Evolutionary conservation across 2,113 vertebrate genomes (phyloP), one percentile per base, ranked within the genome.

Genomic region (Telmatochromis sp.): DNA sequence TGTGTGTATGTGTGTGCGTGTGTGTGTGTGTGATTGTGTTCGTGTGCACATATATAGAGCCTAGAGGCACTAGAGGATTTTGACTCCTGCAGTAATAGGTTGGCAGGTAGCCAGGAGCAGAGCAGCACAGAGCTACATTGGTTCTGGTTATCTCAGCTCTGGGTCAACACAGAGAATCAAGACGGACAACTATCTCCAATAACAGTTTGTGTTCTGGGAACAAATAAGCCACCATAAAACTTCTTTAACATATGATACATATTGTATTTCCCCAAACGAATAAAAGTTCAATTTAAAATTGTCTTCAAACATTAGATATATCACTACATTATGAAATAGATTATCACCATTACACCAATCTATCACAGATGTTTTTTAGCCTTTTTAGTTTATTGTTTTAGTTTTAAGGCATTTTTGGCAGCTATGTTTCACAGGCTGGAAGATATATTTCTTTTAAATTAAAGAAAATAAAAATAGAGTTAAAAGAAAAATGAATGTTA

Each of bases 71-170:
- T 28, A 82, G 80, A 85, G 89, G 87, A 88, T 91, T 93, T 82
- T 89, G 82, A 91, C 88, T 91, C 83, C 65, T 92, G 89, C 87
- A 89, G 75, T 91, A 91, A 94, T 89, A 87, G 51, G 86, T 86
- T 89, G 91, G 92, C 91, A 75, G 47, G 19, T 37, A 3, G 89
- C 92, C 91, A 92, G 79, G 47, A 88, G 42, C 85, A 65, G 17
- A 82, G 21, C 90, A 88, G 54, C n/a, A n/a, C 80, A 47, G 84
- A 26, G 47, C 82, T 37, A 23, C 65, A 89, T 55, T 23, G 81
- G 65, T 78, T 12, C 57, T 55, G 80, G 68, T 2, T 88, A 84
- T 90, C 84, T 88, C 42, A 80, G 26, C 23, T 4, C 17, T 31
- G 37, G 82, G 68, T 89, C 87, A 86, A 65, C 78, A 80, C 85